phyloP scores from a whole-genome alignment of 2,888 invertebrate genomes.

The Caenorhabditis plicata region DNA sequence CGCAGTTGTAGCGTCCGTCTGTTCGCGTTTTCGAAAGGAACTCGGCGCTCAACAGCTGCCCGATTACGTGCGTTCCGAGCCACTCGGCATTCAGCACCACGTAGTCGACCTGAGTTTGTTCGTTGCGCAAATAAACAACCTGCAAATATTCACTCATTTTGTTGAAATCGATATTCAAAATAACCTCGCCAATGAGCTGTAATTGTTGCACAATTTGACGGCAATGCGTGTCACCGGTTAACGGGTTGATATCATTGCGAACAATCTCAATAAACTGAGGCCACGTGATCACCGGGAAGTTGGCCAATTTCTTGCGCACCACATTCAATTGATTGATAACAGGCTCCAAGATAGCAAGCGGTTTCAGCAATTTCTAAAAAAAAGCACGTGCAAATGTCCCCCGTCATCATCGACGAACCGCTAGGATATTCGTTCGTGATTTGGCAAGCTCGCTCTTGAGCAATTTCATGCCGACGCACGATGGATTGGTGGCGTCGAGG shows the following conservation, averaged over 20 bases:
- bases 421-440: constrained; percentile 70
- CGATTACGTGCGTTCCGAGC: constrained; percentile 75
- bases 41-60: constrained; percentile 72
- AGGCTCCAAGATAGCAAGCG: constrained; percentile 73
- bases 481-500: constrained; percentile 73
- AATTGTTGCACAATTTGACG: constrained; percentile 73
- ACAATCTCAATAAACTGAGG: constrained; percentile 69
- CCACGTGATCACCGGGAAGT: constrained; percentile 74
- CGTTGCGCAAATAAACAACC: constrained; percentile 72
- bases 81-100: constrained; percentile 75
- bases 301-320: constrained; percentile 71
- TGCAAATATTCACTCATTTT: constrained; percentile 62
- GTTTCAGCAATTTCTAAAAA: constrained; percentile 69
- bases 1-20: constrained; percentile 76
- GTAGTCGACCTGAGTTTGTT: constrained; percentile 70
- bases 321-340: constrained; percentile 67
- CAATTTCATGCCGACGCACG: constrained; percentile 72
- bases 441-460: constrained; percentile 71
- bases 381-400: constrained; percentile 4
- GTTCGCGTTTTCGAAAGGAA: constrained; percentile 70
- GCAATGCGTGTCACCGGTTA: constrained; percentile 74
- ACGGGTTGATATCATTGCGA: constrained; percentile 72
- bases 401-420: constrained; percentile 1
- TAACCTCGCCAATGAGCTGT: constrained; percentile 74
- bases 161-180: not conserved